Conservation (phyloP, 2,797 vertebrate species). For the Corythornis leucogaster region DNA sequence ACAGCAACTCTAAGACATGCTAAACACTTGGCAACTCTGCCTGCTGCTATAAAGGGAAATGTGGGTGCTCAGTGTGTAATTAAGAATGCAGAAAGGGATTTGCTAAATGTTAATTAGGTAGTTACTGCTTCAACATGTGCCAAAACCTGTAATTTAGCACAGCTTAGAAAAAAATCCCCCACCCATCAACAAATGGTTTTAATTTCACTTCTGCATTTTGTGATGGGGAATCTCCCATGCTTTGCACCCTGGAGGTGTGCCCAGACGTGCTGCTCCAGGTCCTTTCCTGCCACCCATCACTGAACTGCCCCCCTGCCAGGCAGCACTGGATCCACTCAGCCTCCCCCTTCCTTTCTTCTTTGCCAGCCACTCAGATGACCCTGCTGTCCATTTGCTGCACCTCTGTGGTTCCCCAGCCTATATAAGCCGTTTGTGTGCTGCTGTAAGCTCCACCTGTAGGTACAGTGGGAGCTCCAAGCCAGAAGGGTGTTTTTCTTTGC, state of each 20-base stretch:
- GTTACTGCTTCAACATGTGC: constrained; percentile 62
- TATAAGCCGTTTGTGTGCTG: not conserved
- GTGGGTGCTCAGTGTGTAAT: constrained; percentile 56
- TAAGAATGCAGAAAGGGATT: constrained; percentile 68
- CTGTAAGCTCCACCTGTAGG: not conserved
- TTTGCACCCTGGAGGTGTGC: not conserved
- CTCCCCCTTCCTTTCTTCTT: not conserved
- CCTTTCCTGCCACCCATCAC: not conserved
- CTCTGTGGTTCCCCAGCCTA: not conserved
- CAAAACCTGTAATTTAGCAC: constrained; percentile 69
- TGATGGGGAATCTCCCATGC: constrained; percentile 15
- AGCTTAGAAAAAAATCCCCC: constrained; percentile 30
- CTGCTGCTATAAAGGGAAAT: constrained; percentile 69
- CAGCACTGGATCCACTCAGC: not conserved
- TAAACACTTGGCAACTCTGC: constrained; percentile 66
- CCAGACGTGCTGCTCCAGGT: not conserved
- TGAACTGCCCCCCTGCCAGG: not conserved
- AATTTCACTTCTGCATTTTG: constrained; percentile 43
- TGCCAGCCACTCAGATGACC: not conserved
- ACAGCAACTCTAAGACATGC: constrained; percentile 52
- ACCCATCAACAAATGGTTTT: constrained; percentile 41
- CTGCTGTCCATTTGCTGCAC: not conserved
- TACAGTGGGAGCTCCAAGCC: not conserved
- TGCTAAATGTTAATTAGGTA: constrained; percentile 74
- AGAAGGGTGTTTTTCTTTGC: not conserved